phyloP scores from a whole-genome alignment of 92 coral and sea anemone genomes.

The Heliopora coerulea region DNA sequence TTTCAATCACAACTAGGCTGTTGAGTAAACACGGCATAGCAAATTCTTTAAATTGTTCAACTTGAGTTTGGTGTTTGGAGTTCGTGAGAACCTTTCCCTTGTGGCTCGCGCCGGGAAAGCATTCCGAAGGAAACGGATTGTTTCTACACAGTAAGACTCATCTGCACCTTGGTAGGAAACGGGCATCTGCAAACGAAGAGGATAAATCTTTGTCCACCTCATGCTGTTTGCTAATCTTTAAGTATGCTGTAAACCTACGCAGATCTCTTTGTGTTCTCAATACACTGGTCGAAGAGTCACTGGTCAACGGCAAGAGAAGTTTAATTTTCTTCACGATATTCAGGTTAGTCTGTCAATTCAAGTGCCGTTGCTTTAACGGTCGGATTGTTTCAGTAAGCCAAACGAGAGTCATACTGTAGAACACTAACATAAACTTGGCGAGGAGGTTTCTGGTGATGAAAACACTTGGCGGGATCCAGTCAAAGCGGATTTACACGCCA shows the following conservation, averaged over 20 bases:
- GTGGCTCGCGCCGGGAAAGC: slow-evolving; percentile 27
- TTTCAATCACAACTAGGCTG: slow-evolving; percentile 33
- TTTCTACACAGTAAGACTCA: slow-evolving; percentile 21
- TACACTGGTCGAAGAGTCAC: slow-evolving; percentile 25
- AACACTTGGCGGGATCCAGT: slow-evolving; percentile 42
- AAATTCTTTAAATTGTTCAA: slow-evolving; percentile 29
- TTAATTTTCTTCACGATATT: background rate
- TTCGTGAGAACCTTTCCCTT: slow-evolving; percentile 26
- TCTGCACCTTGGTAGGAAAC: slow-evolving; percentile 15
- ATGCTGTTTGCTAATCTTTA: slow-evolving; percentile 43
- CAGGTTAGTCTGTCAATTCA: slow-evolving; percentile 16
- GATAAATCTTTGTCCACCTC: slow-evolving; percentile 43
- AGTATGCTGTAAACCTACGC: slow-evolving; percentile 47
- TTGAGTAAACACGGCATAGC: slow-evolving; percentile 40
- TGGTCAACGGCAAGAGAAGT: slow-evolving; percentile 14
- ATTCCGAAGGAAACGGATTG: slow-evolving; percentile 36
- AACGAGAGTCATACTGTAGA: background rate
- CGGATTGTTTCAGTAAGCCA: background rate
- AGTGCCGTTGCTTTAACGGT: background rate
- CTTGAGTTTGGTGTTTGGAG: slow-evolving; percentile 12
- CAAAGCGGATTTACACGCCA: slow-evolving; percentile 49
- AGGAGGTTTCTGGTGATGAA: slow-evolving; percentile 44
- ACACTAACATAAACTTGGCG: slow-evolving; percentile 22
- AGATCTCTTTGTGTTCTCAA: slow-evolving; percentile 27
- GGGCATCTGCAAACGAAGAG: slow-evolving; percentile 32